Percentiles rank a stretch among this genome's conserved stretches.
These are phyloP conservation scores for Alloplasta piceator DNA, from an alignment of 2,888 invertebrate genomes.

Conservation along the genomic window DNA sequence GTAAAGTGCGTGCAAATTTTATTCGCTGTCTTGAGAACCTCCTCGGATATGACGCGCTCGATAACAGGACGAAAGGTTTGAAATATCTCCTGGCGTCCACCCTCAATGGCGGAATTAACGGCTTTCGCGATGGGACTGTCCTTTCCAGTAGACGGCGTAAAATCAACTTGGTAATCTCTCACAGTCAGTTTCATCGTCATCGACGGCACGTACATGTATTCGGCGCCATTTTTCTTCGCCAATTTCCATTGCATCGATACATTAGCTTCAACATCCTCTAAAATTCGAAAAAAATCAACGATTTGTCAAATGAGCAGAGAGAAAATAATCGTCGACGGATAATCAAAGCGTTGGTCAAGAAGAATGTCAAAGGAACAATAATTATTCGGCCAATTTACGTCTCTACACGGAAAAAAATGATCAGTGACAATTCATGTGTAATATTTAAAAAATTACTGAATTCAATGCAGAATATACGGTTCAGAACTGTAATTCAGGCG, in stretches of 20 bases:
- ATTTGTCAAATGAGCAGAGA: too few species aligned
- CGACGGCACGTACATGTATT: conserved; percentile 71
- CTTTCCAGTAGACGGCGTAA: conserved; percentile 63
- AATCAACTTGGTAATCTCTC: conserved; percentile 70
- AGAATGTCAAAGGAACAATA: too few species aligned
- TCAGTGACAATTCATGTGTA: too few species aligned
- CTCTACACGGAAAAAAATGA: too few species aligned
- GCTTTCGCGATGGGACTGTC: conserved; percentile 70
- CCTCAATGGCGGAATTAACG: conserved; percentile 70
- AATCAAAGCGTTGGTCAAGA: too few species aligned
- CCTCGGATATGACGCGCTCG: conserved; percentile 77
- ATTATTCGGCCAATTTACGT: too few species aligned
- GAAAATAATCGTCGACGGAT: too few species aligned
- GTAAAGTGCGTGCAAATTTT: conserved; percentile 77
- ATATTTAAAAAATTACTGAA: too few species aligned
- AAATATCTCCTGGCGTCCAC: conserved; percentile 79
- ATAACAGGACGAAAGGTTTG: conserved; percentile 77
- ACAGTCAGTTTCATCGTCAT: conserved; percentile 73
- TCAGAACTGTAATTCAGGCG: too few species aligned
- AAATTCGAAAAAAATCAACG: conserved; percentile 1
- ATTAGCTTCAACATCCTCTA: conserved; percentile 69
- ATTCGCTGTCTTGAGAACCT: conserved; percentile 76
- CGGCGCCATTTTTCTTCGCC: conserved; percentile 67
- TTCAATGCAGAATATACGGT: too few species aligned
- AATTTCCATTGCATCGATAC: conserved; percentile 62